Evolutionary conservation across 2,888 invertebrate genomes (phyloP).

Genomic region (Ophioninae sp.): DNA sequence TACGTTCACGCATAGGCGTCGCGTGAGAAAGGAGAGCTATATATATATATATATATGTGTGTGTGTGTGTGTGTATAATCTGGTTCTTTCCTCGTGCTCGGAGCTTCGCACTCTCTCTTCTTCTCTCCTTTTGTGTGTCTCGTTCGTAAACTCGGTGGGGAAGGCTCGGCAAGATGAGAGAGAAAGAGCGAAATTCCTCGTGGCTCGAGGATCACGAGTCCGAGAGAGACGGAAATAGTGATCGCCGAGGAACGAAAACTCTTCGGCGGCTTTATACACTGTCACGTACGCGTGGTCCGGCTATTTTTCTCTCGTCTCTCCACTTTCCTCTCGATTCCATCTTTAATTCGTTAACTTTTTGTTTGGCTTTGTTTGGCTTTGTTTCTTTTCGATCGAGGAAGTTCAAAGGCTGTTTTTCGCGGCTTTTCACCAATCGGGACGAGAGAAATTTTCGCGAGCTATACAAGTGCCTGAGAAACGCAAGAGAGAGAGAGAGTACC

Average conservation of each 20-base stretch:
- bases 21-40: neutral
- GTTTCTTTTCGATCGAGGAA: neutral
- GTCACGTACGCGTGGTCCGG: constrained; percentile 57
- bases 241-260: constrained; percentile 19
- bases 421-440: neutral
- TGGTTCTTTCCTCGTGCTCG: constrained; percentile 44
- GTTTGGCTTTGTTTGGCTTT: neutral
- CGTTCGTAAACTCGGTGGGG: constrained; percentile 33
- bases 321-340: neutral
- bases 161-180: constrained; percentile 5
- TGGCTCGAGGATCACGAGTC: constrained; percentile 31
- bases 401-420: constrained; percentile 5
- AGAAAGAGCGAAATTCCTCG: constrained; percentile 41
- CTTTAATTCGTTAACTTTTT: neutral
- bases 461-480: constrained; percentile 2
- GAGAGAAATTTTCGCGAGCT: constrained; percentile 23
- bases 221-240: constrained; percentile 26
- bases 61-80: too few species aligned
- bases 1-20: constrained; percentile 47
- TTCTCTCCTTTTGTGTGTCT: constrained; percentile 22
- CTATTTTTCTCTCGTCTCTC: constrained; percentile 24
- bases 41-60: neutral
- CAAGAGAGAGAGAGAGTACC: constrained; percentile 18
- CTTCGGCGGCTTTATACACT: constrained; percentile 22
- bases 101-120: constrained; percentile 20